These are phyloP conservation scores for Rhodeus uyekii DNA, from an alignment of 2,797 vertebrate genomes.

Conservation along the genomic window DNA sequence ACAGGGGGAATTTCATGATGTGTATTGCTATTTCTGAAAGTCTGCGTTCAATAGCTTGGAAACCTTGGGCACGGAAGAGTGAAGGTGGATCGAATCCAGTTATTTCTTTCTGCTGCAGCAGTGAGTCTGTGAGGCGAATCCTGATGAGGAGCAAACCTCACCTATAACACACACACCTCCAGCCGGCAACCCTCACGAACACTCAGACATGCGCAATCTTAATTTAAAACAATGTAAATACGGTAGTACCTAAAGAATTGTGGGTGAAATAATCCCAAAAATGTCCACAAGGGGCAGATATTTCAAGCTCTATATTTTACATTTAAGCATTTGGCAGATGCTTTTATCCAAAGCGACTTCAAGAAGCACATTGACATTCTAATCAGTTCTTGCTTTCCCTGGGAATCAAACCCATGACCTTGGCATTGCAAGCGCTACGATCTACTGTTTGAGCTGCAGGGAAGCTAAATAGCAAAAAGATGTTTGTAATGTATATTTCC, in stretches of 20 bases:
- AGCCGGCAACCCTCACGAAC: neutral
- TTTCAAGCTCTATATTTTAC: neutral
- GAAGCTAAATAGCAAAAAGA: too few relatives aligned
- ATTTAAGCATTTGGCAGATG: too few relatives aligned
- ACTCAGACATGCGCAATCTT: neutral
- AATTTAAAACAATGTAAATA: too few relatives aligned
- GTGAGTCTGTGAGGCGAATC: conserved; percentile 40
- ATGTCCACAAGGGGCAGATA: neutral
- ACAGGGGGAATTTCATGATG: neutral
- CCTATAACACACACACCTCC: neutral
- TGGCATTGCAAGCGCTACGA: too few relatives aligned
- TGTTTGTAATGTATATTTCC: neutral
- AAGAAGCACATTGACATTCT: too few relatives aligned
- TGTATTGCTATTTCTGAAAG: neutral
- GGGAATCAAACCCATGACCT: too few relatives aligned
- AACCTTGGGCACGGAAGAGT: neutral
- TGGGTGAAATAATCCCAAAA: neutral
- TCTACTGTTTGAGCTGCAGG: too few relatives aligned
- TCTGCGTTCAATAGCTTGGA: neutral
- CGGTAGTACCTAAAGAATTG: neutral
- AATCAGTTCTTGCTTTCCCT: too few relatives aligned
- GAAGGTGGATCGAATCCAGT: neutral
- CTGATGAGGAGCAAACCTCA: conserved; percentile 32
- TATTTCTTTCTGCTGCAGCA: conserved; percentile 22
- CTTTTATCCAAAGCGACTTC: too few relatives aligned